Evolutionary conservation across 2,797 vertebrate genomes (phyloP).

Genomic region (Epinephelus coioides): DNA sequence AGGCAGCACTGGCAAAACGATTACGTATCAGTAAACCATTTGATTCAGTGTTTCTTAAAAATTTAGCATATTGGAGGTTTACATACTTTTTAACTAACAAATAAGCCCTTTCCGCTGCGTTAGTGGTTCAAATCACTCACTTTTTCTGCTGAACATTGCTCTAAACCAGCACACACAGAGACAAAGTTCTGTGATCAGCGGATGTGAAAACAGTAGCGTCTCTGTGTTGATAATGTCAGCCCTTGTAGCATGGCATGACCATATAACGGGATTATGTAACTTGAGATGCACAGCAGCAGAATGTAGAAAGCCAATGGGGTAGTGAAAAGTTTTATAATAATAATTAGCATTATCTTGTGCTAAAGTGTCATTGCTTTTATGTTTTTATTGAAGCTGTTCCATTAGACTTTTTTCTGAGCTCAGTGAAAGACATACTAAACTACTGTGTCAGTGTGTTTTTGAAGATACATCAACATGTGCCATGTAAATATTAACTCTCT

Average conservation of each 20-base stretch:
- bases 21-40: neutral
- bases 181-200: conserved; percentile 32
- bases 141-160: conserved; percentile 7
- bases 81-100: neutral
- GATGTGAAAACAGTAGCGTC: conserved; percentile 41
- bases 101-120: neutral
- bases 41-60: conserved; percentile 11
- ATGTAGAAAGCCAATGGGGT: conserved; percentile 25
- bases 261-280: conserved; percentile 56
- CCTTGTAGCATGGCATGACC: conserved; percentile 45
- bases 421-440: neutral
- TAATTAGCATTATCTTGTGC: neutral
- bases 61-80: neutral
- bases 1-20: neutral
- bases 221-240: conserved; percentile 59
- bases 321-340: neutral
- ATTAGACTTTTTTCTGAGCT: neutral
- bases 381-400: conserved; percentile 15
- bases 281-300: conserved; percentile 36
- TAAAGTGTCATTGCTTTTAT: neutral
- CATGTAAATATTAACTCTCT: conserved; percentile 7
- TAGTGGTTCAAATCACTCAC: neutral
- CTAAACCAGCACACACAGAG: conserved; percentile 19
- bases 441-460: neutral
- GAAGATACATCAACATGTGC: neutral